Evolutionary conservation across 2,113 vertebrate genomes (phyloP).

Genomic region (Etheostoma cragini): DNA sequence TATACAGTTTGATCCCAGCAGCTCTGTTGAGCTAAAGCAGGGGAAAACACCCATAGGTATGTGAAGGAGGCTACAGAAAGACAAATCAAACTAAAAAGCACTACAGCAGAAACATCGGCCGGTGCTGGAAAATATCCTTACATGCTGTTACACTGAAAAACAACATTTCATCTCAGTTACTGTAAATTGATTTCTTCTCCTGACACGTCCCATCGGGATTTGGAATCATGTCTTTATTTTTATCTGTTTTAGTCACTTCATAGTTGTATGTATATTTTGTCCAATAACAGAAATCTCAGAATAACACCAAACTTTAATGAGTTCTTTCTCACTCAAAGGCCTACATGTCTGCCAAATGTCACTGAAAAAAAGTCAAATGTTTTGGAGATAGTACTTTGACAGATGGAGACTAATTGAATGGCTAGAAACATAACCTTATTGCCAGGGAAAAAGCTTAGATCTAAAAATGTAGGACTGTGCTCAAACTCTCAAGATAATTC

Average conservation of each 20-base stretch:
- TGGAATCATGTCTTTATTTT: conserved; percentile 4
- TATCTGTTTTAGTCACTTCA: conserved; percentile 3
- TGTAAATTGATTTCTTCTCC: conserved; percentile 16
- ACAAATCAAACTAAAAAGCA: conserved; percentile 32
- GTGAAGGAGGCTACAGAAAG: conserved; percentile 21
- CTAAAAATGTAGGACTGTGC: not conserved
- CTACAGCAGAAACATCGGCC: not conserved
- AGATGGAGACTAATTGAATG: conserved; percentile 44
- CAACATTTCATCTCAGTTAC: not conserved
- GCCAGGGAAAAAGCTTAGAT: conserved; percentile 17
- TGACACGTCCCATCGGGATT: not conserved
- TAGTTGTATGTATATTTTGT: not conserved
- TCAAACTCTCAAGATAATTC: not conserved
- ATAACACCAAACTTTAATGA: conserved; percentile 19
- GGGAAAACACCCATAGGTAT: conserved; percentile 33
- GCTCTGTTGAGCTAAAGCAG: conserved; percentile 28
- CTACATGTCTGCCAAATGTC: conserved; percentile 12
- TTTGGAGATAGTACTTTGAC: conserved; percentile 15
- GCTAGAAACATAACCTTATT: conserved; percentile 19
- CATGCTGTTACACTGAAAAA: not conserved
- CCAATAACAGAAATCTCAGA: conserved; percentile 19
- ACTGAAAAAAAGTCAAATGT: conserved; percentile 9
- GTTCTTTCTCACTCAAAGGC: not conserved
- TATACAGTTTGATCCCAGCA: conserved; percentile 54
- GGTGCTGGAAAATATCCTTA: not conserved